Conservation (phyloP, 2,797 vertebrate species). For the Sylvilagus floridanus region DNA sequence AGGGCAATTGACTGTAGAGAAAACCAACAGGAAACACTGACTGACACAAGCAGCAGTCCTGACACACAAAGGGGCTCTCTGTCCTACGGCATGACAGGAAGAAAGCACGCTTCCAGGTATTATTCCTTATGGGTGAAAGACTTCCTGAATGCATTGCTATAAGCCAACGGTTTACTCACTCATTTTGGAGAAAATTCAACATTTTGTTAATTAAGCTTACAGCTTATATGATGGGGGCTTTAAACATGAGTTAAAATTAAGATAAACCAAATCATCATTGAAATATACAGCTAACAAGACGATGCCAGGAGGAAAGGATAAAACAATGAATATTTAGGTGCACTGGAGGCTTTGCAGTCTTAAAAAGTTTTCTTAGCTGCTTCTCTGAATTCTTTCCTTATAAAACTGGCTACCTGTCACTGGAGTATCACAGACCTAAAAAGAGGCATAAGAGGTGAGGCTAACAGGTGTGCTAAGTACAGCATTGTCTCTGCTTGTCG, state of each 20-base stretch:
- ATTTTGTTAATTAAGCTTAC: background rate
- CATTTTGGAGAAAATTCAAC: background rate
- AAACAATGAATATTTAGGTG: background rate
- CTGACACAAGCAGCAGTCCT: fast-evolving
- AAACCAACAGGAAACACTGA: conserved; percentile 23
- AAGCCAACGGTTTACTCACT: background rate
- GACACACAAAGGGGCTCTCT: background rate
- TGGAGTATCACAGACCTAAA: background rate
- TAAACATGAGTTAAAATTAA: background rate
- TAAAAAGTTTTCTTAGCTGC: conserved; percentile 2
- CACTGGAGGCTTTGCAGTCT: background rate
- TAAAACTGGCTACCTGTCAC: background rate
- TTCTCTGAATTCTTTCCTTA: background rate
- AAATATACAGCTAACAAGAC: background rate
- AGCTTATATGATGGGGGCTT: background rate
- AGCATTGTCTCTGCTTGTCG: background rate
- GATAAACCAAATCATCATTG: background rate
- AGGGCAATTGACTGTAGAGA: conserved; percentile 95
- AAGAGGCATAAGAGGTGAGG: background rate
- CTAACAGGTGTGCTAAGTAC: background rate
- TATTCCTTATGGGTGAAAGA: background rate
- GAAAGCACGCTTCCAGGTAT: background rate
- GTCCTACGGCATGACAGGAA: background rate
- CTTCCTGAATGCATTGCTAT: background rate
- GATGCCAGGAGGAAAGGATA: background rate